Conservation (phyloP, 2,888 invertebrate genomes). For the Cryptophagus acutangulus region DNA sequence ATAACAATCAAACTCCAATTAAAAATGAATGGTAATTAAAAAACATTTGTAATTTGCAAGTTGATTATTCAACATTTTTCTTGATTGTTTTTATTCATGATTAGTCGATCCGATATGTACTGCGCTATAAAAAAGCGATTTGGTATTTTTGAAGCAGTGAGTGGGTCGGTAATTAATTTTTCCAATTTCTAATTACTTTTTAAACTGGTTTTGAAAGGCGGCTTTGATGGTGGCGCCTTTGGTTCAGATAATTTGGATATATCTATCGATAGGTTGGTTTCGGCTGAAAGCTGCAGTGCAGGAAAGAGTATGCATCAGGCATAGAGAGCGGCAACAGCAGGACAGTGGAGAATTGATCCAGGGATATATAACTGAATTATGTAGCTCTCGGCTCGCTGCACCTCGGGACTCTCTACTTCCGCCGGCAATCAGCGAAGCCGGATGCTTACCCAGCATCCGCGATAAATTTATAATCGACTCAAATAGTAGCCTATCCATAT, state of each 20-base stretch:
- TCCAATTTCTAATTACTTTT: neutral
- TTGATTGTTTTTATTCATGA: too few relatives aligned
- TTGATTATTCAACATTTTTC: neutral
- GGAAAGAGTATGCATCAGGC: too few relatives aligned
- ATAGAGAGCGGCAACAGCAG: too few relatives aligned
- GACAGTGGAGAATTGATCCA: constrained; percentile 27
- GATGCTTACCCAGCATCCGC: constrained; percentile 37
- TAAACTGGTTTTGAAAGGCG: constrained; percentile 1
- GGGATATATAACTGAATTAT: constrained; percentile 36
- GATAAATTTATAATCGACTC: constrained; percentile 40
- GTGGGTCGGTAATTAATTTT: neutral
- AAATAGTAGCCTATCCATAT: constrained; percentile 18
- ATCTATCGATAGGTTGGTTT: neutral
- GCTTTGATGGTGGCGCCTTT: too few relatives aligned
- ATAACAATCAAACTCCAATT: neutral
- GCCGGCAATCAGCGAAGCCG: constrained; percentile 40
- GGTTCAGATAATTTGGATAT: too few relatives aligned
- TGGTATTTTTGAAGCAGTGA: too few relatives aligned
- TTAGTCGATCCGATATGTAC: too few relatives aligned
- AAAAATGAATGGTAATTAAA: neutral
- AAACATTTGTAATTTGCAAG: neutral
- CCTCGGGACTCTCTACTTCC: constrained; percentile 35
- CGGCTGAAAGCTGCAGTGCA: constrained; percentile 1
- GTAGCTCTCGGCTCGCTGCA: constrained; percentile 36
- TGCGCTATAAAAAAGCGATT: too few relatives aligned